Evolutionary conservation across 2,888 invertebrate species (phyloP).

Genomic region (Drosophila pseudotakahashii): DNA sequence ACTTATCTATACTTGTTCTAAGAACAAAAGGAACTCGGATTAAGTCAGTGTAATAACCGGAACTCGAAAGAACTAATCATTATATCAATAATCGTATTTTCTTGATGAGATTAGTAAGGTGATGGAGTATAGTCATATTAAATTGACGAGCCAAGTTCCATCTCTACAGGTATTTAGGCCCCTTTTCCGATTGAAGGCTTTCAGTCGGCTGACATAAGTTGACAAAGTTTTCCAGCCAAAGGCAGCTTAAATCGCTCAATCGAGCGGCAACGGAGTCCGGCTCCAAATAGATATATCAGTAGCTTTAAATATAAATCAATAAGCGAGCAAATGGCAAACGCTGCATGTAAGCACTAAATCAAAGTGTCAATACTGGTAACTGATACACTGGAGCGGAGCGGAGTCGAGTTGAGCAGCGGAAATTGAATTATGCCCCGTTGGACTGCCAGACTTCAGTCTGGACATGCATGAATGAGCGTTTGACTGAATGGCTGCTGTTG

Average conservation of each 20-base stretch:
- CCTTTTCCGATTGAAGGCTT: slow-evolving; percentile 62
- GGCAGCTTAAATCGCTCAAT: slow-evolving; percentile 68
- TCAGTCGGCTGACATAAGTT: slow-evolving; percentile 68
- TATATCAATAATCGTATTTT: not conserved
- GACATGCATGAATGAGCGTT: slow-evolving; percentile 75
- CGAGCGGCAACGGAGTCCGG: slow-evolving; percentile 44
- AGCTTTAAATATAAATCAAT: slow-evolving; percentile 78
- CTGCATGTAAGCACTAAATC: slow-evolving; percentile 78
- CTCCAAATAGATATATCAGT: slow-evolving; percentile 65
- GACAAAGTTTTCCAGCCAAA: slow-evolving; percentile 64
- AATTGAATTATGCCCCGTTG: slow-evolving; percentile 75
- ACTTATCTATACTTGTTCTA: too few relatives aligned
- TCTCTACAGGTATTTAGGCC: not conserved
- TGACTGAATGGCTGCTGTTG: slow-evolving; percentile 51
- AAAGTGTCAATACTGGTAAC: slow-evolving; percentile 78
- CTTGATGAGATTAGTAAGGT: not conserved
- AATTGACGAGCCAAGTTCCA: slow-evolving; percentile 1
- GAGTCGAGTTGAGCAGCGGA: slow-evolving; percentile 54
- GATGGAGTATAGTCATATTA: not conserved
- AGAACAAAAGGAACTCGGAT: too few relatives aligned
- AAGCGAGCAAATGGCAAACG: slow-evolving; percentile 72
- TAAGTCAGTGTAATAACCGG: too few relatives aligned
- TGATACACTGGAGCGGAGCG: slow-evolving; percentile 61
- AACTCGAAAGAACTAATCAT: too few relatives aligned
- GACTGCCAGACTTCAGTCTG: slow-evolving; percentile 33